A percentile compares a stretch with the other conserved stretches of the same genome.
Evolutionary conservation across 2,888 invertebrate genomes (phyloP).

Genomic region (Agrilus biguttatus): DNA sequence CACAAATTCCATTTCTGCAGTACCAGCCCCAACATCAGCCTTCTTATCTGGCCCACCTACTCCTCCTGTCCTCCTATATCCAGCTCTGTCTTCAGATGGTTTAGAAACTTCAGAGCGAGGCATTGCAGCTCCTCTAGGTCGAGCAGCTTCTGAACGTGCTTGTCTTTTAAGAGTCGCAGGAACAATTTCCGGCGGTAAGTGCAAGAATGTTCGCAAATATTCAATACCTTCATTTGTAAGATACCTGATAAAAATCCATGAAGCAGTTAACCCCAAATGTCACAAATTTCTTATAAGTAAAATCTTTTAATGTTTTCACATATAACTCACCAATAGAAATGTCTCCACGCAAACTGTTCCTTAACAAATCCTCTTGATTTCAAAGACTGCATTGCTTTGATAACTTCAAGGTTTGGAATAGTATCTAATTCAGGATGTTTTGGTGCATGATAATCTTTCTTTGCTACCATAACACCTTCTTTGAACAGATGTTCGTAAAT

Average conservation of each 20-base stretch:
- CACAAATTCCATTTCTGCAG: constrained; percentile 80
- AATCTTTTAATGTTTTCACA: not conserved
- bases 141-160: constrained; percentile 68
- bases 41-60: constrained; percentile 64
- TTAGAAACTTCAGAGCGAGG: constrained; percentile 54
- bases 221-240: constrained; percentile 97
- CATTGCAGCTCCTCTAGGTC: constrained; percentile 58
- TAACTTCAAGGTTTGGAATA: constrained; percentile 96
- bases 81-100: constrained; percentile 68
- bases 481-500: constrained; percentile 98
- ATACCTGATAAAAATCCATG: constrained; percentile 40
- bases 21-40: constrained; percentile 92
- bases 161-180: constrained; percentile 93
- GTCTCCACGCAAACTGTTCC: constrained; percentile 99
- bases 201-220: constrained; percentile 86
- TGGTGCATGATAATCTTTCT: constrained; percentile 96
- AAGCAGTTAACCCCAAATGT: not conserved
- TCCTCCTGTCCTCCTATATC: constrained; percentile 67
- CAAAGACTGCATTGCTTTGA: constrained; percentile 92
- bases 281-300: too few relatives aligned
- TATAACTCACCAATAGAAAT: constrained; percentile 80
- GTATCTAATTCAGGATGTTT: constrained; percentile 91
- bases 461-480: constrained; percentile 98
- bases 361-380: constrained; percentile 96
- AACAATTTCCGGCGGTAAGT: constrained; percentile 96